These are phyloP conservation scores for Microcebus griseorufus DNA, from an alignment of 2,113 vertebrate species.

Conservation along the genomic window DNA sequence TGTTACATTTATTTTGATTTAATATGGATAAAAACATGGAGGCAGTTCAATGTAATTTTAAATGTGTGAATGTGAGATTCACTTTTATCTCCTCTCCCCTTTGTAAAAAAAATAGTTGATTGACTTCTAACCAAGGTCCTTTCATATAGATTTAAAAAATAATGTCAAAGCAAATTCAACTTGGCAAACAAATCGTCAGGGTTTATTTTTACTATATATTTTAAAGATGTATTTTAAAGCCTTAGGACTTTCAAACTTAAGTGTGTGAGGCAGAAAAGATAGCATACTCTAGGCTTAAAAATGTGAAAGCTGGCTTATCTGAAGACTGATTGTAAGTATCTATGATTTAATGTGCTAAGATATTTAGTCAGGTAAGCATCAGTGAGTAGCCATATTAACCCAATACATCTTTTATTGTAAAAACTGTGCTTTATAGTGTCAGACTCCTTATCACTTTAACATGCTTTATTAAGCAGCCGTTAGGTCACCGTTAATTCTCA, in stretches of 20 bases:
- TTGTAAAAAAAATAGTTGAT: slow-evolving; percentile 59
- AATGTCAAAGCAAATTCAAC: slow-evolving; percentile 70
- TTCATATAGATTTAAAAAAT: slow-evolving; percentile 75
- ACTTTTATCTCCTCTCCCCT: slow-evolving; percentile 64
- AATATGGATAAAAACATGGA: slow-evolving; percentile 65
- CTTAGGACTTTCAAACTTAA: slow-evolving; percentile 68
- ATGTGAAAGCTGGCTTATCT: slow-evolving; percentile 87
- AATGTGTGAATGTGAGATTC: slow-evolving; percentile 56
- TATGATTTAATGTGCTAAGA: slow-evolving; percentile 92
- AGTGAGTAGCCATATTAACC: slow-evolving; percentile 98
- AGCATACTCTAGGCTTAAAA: slow-evolving; percentile 80
- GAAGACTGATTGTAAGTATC: slow-evolving; percentile 93
- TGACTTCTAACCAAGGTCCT: slow-evolving; percentile 66
- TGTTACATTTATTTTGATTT: slow-evolving; percentile 80
- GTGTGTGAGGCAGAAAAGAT: slow-evolving; percentile 67
- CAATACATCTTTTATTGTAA: slow-evolving; percentile 99
- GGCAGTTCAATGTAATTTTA: slow-evolving; percentile 64
- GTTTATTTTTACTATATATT: slow-evolving; percentile 70
- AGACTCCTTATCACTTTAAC: slow-evolving; percentile 94
- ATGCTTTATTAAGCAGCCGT: slow-evolving; percentile 99
- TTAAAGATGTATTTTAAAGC: slow-evolving; percentile 66
- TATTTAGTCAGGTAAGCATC: slow-evolving; percentile 99
- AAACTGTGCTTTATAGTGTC: slow-evolving; percentile 98
- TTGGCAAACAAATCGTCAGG: slow-evolving; percentile 65
- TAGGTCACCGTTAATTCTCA: slow-evolving; percentile 98